Percentiles rank a stretch among this genome's conserved stretches.
phyloP scores from a whole-genome alignment of 2,113 vertebrate species.

The Mohoua ochrocephala region DNA sequence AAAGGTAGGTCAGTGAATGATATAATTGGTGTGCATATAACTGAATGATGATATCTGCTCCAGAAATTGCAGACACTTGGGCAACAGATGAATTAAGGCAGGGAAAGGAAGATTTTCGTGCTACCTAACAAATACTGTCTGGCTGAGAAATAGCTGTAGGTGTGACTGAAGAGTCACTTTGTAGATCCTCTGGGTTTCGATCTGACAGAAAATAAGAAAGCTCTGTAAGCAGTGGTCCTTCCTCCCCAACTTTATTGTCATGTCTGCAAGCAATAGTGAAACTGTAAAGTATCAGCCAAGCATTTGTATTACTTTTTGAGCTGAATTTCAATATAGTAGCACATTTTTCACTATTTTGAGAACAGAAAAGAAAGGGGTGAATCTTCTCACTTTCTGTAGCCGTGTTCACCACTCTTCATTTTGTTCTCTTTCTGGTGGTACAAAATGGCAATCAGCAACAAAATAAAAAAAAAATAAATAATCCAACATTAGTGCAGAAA shows the following conservation, averaged over 20 bases:
- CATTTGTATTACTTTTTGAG: neutral
- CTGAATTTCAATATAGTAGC: neutral
- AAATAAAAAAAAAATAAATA: neutral
- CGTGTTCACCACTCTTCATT: neutral
- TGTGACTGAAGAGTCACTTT: neutral
- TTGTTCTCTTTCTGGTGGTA: neutral
- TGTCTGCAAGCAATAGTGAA: neutral
- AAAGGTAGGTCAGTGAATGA: neutral
- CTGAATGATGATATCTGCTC: neutral
- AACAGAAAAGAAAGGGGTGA: neutral
- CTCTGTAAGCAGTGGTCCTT: neutral
- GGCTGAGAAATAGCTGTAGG: neutral
- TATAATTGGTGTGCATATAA: neutral
- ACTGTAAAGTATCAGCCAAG: neutral
- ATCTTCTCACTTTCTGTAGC: neutral
- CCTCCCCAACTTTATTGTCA: neutral
- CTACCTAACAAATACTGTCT: neutral
- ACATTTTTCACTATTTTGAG: neutral
- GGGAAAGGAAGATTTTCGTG: neutral
- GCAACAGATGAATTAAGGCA: neutral
- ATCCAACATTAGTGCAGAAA: neutral
- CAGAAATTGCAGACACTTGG: neutral
- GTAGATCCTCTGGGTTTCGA: neutral
- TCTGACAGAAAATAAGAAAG: neutral
- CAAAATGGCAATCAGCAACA: neutral